Evolutionary conservation across 2,888 invertebrate genomes (phyloP), one percentile per base, ranked within the genome.

Genomic region (Dorcus parallelipipedus): DNA sequence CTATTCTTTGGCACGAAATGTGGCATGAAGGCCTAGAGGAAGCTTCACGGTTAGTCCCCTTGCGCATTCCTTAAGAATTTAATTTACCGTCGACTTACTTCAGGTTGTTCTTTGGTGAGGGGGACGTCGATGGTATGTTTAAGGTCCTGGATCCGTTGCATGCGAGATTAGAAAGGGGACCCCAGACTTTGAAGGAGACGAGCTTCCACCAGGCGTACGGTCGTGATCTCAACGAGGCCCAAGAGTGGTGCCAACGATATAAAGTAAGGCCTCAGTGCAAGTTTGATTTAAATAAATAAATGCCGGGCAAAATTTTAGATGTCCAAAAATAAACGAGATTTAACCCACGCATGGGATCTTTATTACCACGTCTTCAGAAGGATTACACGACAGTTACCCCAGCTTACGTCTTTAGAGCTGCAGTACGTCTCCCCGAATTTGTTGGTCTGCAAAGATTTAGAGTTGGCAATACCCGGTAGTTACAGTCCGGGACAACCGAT

Each of bases 11-110:
- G 99, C 98, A 99, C 73, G 99, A 99, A 76, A 88, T 97, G 71
- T 99, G 99, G 99, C 96, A 98, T 74, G 99, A 99, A 76, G 98
- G 97, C 0, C 79, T 99, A 17, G 93, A 94, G 71, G 97, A 98
- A 75, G 97, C 97, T 0, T 94, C 93, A 4, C 81, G 91, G 75
- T 56, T 60, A 52, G 48, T 41, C 1, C 3, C 41, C 9, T 41
- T 41, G 10, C 14, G 2, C 10, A 40, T 3, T n/a, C 9, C 2
- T 40, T 10, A 40, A 40, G 10, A 40, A 40, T 2, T 2, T 20
- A 20, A 10, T 3, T 41, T 9, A 41, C 9, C 26, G 6, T 33
- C 26, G 3, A 7, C 9, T 64, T 41, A 54, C 26, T 33, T 33
- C 26, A 79, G 88, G 63, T 80, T 98, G 8, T 99, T 96, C 77